These are phyloP conservation scores for Cheilosia soror DNA, from an alignment of 2,888 invertebrate species.

Conservation along the genomic window DNA sequence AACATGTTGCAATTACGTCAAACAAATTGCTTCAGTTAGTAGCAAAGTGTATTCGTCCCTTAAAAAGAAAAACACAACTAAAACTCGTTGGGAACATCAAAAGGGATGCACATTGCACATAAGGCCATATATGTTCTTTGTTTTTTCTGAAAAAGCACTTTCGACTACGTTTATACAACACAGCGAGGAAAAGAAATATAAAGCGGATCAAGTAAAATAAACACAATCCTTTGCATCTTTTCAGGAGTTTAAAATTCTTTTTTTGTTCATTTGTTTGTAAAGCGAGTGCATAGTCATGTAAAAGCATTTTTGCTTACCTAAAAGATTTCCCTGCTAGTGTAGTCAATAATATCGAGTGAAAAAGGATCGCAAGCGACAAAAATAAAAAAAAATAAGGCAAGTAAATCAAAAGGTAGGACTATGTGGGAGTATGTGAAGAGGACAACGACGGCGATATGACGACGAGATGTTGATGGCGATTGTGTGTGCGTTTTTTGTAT, in stretches of 20 bases:
- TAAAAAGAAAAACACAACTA: conserved; percentile 5
- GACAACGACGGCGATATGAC: conserved; percentile 50
- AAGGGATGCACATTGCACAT: conserved; percentile 14
- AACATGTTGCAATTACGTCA: conserved; percentile 26
- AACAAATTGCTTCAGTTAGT: conserved; percentile 28
- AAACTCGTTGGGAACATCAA: conserved; percentile 31
- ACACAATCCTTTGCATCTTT: conserved; percentile 13
- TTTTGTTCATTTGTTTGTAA: not conserved
- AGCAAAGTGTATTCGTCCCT: conserved; percentile 14
- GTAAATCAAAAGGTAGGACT: conserved; percentile 14
- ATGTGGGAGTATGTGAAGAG: conserved; percentile 29
- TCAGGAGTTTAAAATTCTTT: not conserved
- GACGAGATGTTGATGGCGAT: conserved; percentile 48
- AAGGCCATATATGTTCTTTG: conserved; percentile 2
- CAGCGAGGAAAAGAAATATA: not conserved
- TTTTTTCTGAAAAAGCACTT: conserved; percentile 14
- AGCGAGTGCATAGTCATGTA: conserved; percentile 4
- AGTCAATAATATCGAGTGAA: conserved; percentile 62
- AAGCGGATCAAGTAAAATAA: conserved; percentile 23
- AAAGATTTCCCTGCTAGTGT: conserved; percentile 41
- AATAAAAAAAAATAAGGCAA: not conserved
- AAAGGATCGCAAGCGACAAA: conserved; percentile 2
- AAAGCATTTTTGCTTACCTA: conserved; percentile 21
- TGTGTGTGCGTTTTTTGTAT: conserved; percentile 29
- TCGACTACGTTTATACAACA: not conserved